Evolutionary conservation across 2,888 invertebrate genomes (phyloP), one percentile per base, ranked within the genome.

Genomic region (Hyppa rectilinea): DNA sequence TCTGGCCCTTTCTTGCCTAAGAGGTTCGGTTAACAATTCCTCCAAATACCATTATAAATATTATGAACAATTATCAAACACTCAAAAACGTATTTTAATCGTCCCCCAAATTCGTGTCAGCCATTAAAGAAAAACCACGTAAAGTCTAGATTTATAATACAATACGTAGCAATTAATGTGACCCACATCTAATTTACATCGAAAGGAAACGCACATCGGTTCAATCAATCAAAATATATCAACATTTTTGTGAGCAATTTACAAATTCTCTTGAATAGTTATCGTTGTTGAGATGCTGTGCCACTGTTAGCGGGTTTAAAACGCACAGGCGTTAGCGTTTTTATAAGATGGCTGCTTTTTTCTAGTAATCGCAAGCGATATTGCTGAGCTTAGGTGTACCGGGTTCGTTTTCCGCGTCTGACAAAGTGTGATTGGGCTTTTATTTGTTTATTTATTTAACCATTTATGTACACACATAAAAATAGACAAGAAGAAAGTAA

Each of bases 221-320:
- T 67, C 81, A 56, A 87, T 89, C 88, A 84, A 88, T 88, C 89
- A 86, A 84, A 78, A 52, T 71, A 67, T 79, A 68, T 74, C 67
- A 70, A 81, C 76, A 78, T 85, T 84, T 75, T 85, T 85, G 78
- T 67, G 59, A 74, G 65, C 80, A 76, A 86, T 85, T 85, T 85
- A 76, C 81, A 62, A 82, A 86, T 85, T 80, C 80, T 70, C 43
- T 71, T 63, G 67, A 78, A 78, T 83, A 62, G 61, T 71, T 69
- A 71, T 71, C 58, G 53, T 6, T 7, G 45, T 73, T 9, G 43
- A 31, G 76, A 14, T 34, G 20, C 2, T 26, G 69, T 71, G 10
- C 23, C 0, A 73, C 2, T 56, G 29, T 17, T 5, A 72, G 79
- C 81, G 67, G 52, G 12, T 45, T 38, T 26, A 14, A 14, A 34